Conservation (phyloP, 2,888 invertebrate species). For the Carterocephalus palaemon region DNA sequence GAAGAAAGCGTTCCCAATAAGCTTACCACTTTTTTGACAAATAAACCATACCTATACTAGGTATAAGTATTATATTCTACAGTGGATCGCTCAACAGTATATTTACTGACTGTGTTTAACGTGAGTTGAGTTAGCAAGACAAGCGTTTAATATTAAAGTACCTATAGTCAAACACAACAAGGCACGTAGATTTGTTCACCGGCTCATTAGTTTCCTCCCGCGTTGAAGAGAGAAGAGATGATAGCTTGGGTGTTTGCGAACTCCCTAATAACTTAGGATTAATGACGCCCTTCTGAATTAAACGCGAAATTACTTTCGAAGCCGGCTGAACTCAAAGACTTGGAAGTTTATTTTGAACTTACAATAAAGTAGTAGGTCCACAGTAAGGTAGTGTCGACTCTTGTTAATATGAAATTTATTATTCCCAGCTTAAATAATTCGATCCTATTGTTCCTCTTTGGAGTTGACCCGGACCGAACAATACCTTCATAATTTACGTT, state of each 20-base stretch:
- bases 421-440: constrained; percentile 63
- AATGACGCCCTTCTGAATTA: constrained; percentile 68
- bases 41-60: too few species aligned
- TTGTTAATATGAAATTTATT: constrained; percentile 72
- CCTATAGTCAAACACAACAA: background rate
- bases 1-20: too few species aligned
- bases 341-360: constrained; percentile 11
- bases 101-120: too few species aligned
- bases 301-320: constrained; percentile 54
- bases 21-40: too few species aligned
- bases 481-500: constrained; percentile 76
- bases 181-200: constrained; percentile 42
- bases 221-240: constrained; percentile 45
- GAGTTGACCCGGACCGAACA: constrained; percentile 70
- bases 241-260: constrained; percentile 55
- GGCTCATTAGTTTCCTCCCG: constrained; percentile 63
- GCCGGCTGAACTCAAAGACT: constrained; percentile 10
- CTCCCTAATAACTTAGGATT: constrained; percentile 70
- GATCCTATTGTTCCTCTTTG: constrained; percentile 68
- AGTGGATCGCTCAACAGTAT: too few species aligned
- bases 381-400: constrained; percentile 26
- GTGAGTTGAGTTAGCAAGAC: too few species aligned
- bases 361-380: background rate
- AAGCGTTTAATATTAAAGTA: too few species aligned
- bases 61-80: too few species aligned